Conservation (phyloP, 2,888 invertebrate species). For the Dasypogon diadema region DNA sequence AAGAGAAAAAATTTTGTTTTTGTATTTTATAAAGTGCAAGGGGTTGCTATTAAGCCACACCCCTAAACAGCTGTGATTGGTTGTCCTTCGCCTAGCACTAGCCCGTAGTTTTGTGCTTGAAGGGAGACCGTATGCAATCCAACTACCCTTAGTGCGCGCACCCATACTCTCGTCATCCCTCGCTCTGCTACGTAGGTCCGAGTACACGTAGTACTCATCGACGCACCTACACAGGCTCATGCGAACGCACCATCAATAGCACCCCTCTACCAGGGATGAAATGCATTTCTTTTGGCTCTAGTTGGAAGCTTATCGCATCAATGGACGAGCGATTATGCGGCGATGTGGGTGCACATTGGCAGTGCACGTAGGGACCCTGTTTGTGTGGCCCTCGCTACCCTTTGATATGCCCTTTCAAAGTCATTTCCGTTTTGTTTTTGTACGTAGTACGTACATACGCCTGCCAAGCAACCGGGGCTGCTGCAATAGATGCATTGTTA, state of each 20-base stretch:
- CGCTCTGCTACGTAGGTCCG: constrained; percentile 28
- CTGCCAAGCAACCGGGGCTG: constrained; percentile 32
- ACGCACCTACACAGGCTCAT: constrained; percentile 20
- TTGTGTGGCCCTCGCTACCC: constrained; percentile 39
- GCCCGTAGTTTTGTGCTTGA: constrained; percentile 42
- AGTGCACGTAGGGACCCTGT: constrained; percentile 4
- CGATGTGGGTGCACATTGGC: constrained; percentile 40
- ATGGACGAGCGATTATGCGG: constrained; percentile 53
- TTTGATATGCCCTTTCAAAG: constrained; percentile 48
- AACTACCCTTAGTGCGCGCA: constrained; percentile 45
- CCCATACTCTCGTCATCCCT: constrained; percentile 29
- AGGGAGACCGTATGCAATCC: constrained; percentile 29
- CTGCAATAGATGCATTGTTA: constrained; percentile 44
- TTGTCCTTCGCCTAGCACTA: constrained; percentile 49
- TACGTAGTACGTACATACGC: constrained; percentile 31
- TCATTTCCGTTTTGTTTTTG: constrained; percentile 38
- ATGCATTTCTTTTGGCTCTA: constrained; percentile 30
- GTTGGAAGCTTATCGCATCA: constrained; percentile 54
- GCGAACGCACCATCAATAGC: constrained; percentile 38
- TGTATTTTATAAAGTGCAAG: constrained; percentile 50
- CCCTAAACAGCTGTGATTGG: constrained; percentile 56
- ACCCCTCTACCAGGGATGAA: constrained; percentile 6
- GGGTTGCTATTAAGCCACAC: constrained; percentile 56
- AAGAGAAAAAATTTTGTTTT: constrained; percentile 38
- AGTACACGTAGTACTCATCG: constrained; percentile 21